Evolutionary conservation across 1,140 invertebrate species (phyloP).

Genomic region (Prorops nasuta): DNA sequence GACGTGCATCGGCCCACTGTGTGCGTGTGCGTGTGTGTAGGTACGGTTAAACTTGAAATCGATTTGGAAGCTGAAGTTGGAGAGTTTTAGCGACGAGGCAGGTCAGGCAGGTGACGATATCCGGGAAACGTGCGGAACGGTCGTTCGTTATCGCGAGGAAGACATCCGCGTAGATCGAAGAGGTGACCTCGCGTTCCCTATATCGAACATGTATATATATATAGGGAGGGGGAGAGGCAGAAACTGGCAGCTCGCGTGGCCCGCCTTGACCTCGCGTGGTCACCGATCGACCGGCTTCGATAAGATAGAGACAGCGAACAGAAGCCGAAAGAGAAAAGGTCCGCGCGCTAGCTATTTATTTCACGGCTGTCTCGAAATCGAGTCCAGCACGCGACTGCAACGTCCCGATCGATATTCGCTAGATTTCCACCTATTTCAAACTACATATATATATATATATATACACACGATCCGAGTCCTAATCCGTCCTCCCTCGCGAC

Average conservation of each 20-base stretch:
- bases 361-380: slow-evolving; percentile 20
- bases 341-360: slow-evolving; percentile 20
- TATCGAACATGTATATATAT: too few relatives aligned
- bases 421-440: too few relatives aligned
- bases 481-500: too few relatives aligned
- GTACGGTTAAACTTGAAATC: too few relatives aligned
- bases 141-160: slow-evolving; percentile 30
- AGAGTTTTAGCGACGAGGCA: neutral
- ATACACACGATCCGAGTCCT: too few relatives aligned
- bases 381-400: slow-evolving; percentile 16
- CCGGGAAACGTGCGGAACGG: slow-evolving; percentile 16
- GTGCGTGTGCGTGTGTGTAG: too few relatives aligned
- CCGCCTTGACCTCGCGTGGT: slow-evolving; percentile 38
- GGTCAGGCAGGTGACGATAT: neutral
- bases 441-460: too few relatives aligned
- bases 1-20: too few relatives aligned
- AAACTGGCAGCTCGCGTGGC: slow-evolving; percentile 11
- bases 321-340: slow-evolving; percentile 8
- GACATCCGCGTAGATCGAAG: slow-evolving; percentile 17
- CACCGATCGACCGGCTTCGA: slow-evolving; percentile 22
- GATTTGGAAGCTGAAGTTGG: too few relatives aligned
- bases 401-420: too few relatives aligned
- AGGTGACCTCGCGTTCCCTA: slow-evolving; percentile 25
- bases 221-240: too few relatives aligned
- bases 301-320: slow-evolving; percentile 26